Conservation (phyloP, 1,140 invertebrate genomes). For the Diorhabda carinulata region DNA sequence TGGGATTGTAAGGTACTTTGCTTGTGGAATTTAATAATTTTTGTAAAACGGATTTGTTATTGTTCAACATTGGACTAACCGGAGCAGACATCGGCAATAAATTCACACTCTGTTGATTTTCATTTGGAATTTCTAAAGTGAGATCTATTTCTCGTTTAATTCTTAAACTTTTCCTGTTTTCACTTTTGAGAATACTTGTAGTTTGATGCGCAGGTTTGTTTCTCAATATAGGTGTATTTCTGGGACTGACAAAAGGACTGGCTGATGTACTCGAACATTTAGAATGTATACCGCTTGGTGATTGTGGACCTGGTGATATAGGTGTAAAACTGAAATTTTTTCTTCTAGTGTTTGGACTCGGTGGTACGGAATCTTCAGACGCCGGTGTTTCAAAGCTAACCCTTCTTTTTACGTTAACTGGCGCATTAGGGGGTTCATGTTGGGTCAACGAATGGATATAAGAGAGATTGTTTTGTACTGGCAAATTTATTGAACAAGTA, state of each 20-base stretch:
- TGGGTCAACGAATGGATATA: constrained; percentile 16
- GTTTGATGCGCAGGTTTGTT: constrained; percentile 36
- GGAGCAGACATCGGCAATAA: constrained; percentile 57
- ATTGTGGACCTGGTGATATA: constrained; percentile 61
- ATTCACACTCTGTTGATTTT: constrained; percentile 39
- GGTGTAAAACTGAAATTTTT: constrained; percentile 75
- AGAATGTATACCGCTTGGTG: constrained; percentile 53
- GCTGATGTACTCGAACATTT: constrained; percentile 57
- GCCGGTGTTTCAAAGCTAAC: constrained; percentile 60
- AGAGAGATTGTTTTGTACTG: constrained; percentile 15
- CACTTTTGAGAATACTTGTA: constrained; percentile 22
- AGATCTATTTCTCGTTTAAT: constrained; percentile 39
- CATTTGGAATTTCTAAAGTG: constrained; percentile 31
- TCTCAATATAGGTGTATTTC: constrained; percentile 68
- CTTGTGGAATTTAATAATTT: constrained; percentile 39
- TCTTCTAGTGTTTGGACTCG: constrained; percentile 58
- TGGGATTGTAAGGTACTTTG: constrained; percentile 42
- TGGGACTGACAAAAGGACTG: constrained; percentile 81
- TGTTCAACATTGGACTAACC: constrained; percentile 55
- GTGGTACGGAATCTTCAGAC: constrained; percentile 47
- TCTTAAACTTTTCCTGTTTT: constrained; percentile 27
- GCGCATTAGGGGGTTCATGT: constrained; percentile 16
- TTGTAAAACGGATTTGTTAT: constrained; percentile 36
- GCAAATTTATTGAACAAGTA: constrained; percentile 9
- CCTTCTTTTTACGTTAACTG: constrained; percentile 47